Percentiles rank a stretch among this genome's conserved stretches.
These are phyloP conservation scores for Caenorhabditis remanei DNA, from an alignment of 1,140 invertebrate species.

Conservation along the genomic window DNA sequence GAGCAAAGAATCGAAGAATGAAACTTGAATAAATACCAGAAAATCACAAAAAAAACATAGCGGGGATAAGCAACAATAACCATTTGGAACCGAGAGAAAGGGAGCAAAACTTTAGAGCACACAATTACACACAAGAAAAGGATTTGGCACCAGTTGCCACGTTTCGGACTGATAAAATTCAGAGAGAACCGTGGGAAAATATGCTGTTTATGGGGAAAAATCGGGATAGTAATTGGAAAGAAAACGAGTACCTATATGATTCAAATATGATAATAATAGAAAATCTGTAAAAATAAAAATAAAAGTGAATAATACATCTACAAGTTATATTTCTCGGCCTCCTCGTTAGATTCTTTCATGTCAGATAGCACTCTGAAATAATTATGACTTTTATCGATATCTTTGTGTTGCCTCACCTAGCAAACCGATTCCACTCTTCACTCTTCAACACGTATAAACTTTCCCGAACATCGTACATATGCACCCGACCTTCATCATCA, in stretches of 20 bases:
- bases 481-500: conserved; percentile 59
- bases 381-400: background rate
- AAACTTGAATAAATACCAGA: conserved; percentile 37
- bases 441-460: conserved; percentile 58
- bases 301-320: background rate
- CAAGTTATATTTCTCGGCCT: conserved; percentile 52
- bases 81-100: conserved; percentile 13
- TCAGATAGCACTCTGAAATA: conserved; percentile 58
- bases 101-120: conserved; percentile 38
- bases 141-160: conserved; percentile 42
- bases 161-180: conserved; percentile 16
- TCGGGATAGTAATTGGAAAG: background rate
- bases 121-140: conserved; percentile 35
- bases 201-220: conserved; percentile 2
- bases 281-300: background rate
- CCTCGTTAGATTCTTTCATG: conserved; percentile 56
- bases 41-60: conserved; percentile 45
- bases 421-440: conserved; percentile 62
- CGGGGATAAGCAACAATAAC: conserved; percentile 36
- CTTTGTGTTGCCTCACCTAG: conserved; percentile 4
- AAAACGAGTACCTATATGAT: conserved; percentile 43
- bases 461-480: conserved; percentile 64
- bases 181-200: conserved; percentile 11
- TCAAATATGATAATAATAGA: conserved; percentile 32
- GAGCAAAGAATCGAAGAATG: background rate